Evolutionary conservation across 1,140 invertebrate genomes (phyloP).

Genomic region (Drosophila mojavensis): DNA sequence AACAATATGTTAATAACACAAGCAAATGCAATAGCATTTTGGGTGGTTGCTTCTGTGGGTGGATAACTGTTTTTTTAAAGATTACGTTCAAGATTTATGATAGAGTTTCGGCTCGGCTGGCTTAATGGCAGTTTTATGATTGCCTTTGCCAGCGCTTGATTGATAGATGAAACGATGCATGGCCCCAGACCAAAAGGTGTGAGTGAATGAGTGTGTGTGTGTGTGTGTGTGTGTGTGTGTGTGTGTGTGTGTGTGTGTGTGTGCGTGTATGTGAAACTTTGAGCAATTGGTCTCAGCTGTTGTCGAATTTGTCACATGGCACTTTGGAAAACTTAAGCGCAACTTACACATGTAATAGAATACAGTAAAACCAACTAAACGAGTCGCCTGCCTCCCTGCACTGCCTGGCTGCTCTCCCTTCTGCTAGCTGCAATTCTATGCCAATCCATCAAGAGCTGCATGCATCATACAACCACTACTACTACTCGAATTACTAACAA

Average conservation of each 20-base stretch:
- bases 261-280: slow-evolving; percentile 1
- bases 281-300: slow-evolving; percentile 72
- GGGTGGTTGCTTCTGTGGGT: no score
- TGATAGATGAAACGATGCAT: slow-evolving; percentile 57
- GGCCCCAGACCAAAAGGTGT: slow-evolving; percentile 23
- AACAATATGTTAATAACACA: slow-evolving; percentile 72
- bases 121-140: slow-evolving; percentile 78
- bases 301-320: slow-evolving; percentile 72
- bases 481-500: slow-evolving; percentile 69
- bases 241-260: not conserved
- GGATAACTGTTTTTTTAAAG: slow-evolving; percentile 47
- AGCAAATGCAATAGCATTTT: slow-evolving; percentile 13
- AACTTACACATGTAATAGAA: slow-evolving; percentile 80
- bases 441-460: slow-evolving; percentile 69
- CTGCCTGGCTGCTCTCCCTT: not conserved
- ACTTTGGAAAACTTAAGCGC: slow-evolving; percentile 58
- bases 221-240: slow-evolving; percentile 4
- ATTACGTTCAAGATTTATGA: slow-evolving; percentile 72
- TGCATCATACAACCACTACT: slow-evolving; percentile 49
- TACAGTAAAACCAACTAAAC: slow-evolving; percentile 30
- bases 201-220: not conserved
- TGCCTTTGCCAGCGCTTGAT: slow-evolving; percentile 59
- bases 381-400: not conserved
- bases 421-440: slow-evolving; percentile 52
- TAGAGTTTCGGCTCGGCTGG: slow-evolving; percentile 47